Base-by-base conservation (phyloP, 2,888 invertebrate species). In the Lymantria dispar region DNA sequence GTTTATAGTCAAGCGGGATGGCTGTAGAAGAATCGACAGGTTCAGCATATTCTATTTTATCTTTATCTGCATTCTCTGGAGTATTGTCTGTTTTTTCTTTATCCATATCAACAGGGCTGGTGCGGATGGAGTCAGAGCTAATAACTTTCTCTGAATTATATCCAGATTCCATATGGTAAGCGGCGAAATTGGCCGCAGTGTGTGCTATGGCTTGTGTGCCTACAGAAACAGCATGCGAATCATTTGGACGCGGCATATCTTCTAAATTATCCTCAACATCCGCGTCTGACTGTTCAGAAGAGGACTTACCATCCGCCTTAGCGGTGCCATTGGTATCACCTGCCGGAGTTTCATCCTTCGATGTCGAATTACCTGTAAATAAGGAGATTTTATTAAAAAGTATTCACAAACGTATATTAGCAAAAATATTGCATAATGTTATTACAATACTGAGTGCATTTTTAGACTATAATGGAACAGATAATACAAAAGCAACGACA, bases 231-330 rank as follows among this genome's bases (percentile, higher is more conserved):
- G 76, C 67, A 54, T 83, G 77, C 0, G 78, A 74, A 58, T 83
- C 83, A 0, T 73, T 57, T 7, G 70, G 74, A 2, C 83, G 76
- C 3, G 89, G 81, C 36, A 86, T 85, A 49, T 93, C 94, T 58
- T 95, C 94, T 0, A 94, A 81, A 72, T 96, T 96, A 71, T 96
- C 96, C 79, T 96, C 96, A 0, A 96, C 93, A 72, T 96, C 96
- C 0, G 96, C 96, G 74, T 96, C 96, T 0, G 95, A 96, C 71
- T 95, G 94, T 60, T 93, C 94, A n/a, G 93, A 92, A 13, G 94
- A 93, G 0, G 94, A 93, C 74, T 93, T 93, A 60, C 88, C 87
- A 33, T 91, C 91, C 43, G 85, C 86, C 54, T 84, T 85, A 48
- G 80, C 65, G 33, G 83, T 67, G 43, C 85, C 85, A 58, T 85